Evolutionary conservation across 2,113 vertebrate genomes (phyloP), one percentile per base, ranked within the genome.

Genomic region (Murina feae): DNA sequence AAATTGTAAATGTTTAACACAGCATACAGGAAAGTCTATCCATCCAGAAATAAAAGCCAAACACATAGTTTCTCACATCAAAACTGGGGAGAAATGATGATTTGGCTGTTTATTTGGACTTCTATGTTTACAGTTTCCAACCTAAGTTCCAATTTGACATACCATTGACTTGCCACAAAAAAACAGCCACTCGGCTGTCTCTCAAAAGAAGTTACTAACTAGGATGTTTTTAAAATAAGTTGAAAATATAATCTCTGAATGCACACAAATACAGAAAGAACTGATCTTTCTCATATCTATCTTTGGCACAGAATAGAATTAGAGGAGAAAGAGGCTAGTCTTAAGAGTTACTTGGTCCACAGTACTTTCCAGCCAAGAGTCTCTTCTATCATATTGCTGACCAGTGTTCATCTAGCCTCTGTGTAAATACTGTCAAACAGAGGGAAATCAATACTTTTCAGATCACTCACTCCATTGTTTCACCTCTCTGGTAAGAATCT

Each of bases 41-140:
- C 84, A 90, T 17, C 35, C 74, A 87, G 69, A 96, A 96, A 68
- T 47, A 87, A 91, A 91, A 95, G 55, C 74, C 91, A 94, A 97
- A 78, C 37, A 83, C 79, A 84, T 30, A 83, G 68, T 95, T 92
- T 84, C 85, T 65, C 53, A 91, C 16, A 91, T 82, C 35, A 39
- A 87, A 86, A 74, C 4, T 85, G 63, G 53, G 53, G 49, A 93
- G 30, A 95, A 95, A 93, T 69, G 51, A 53, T 66, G 91, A 95
- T 60, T 42, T 89, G 75, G 60, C 75, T 58, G 32, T 78, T 89
- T 94, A 82, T 85, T 89, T 86, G 69, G 75, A 86, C 37, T 80
- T 91, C 68, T 65, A 8, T 76, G 53, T 51, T 83, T 96, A 37
- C 49, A 91, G 89, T 96, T 94, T 94, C 66, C 80, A 96, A 96